Percentiles rank a stretch among this genome's conserved stretches.
These are phyloP conservation scores for Ceratoteleas bidentatus DNA, from an alignment of 1,140 invertebrate genomes.

Conservation along the genomic window DNA sequence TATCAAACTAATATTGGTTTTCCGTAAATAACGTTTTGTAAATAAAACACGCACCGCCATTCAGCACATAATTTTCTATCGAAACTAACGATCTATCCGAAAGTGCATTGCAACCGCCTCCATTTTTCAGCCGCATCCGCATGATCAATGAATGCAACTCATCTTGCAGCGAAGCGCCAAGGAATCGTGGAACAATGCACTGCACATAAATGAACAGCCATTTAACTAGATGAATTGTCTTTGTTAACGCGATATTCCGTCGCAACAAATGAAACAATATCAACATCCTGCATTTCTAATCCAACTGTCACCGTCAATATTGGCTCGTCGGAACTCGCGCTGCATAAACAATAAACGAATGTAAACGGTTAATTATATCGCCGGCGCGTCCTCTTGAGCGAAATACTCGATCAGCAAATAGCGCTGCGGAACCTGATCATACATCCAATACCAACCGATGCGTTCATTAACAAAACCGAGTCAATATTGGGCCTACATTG, in stretches of 20 bases:
- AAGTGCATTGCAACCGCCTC: no score
- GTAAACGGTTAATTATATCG: conserved; percentile 49
- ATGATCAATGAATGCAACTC: no score
- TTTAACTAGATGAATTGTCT: conserved; percentile 30
- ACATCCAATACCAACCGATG: conserved; percentile 50
- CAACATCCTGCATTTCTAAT: conserved; percentile 34
- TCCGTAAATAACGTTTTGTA: no score
- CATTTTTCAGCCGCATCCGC: no score
- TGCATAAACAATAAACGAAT: conserved; percentile 56
- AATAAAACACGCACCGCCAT: no score
- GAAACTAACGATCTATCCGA: no score
- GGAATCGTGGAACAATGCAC: no score
- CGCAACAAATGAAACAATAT: conserved; percentile 23
- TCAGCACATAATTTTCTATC: no score
- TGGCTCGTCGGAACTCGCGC: conserved; percentile 15
- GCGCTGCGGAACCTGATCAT: conserved; percentile 49
- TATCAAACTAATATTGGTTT: no score
- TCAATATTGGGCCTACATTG: conserved; percentile 61
- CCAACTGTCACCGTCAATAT: conserved; percentile 40
- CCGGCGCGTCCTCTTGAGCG: conserved; percentile 35
- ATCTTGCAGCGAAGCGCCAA: no score
- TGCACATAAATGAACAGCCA: conserved; percentile 10
- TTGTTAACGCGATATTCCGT: conserved; percentile 1
- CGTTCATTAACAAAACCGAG: conserved; percentile 60
- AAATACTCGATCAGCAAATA: conserved; percentile 47